These are phyloP conservation scores for Callyntrura sp. DNA, from an alignment of 2,888 invertebrate species.

Conservation along the genomic window DNA sequence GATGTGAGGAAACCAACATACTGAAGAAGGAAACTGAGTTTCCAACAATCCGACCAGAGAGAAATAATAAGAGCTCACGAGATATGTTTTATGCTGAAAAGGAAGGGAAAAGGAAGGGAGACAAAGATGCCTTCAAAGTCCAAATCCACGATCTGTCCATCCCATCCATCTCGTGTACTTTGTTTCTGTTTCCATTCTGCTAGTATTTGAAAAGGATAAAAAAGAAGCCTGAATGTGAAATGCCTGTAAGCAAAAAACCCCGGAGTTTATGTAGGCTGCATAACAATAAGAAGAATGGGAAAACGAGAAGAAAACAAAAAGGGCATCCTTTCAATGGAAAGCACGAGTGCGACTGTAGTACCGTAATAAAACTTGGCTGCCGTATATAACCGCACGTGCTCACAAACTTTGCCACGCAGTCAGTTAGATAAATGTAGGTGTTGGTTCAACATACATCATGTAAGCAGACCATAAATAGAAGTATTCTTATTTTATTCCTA, in stretches of 20 bases:
- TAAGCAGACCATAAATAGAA: background rate
- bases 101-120: conserved; percentile 26
- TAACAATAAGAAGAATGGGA: conserved; percentile 33
- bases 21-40: conserved; percentile 8
- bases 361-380: background rate
- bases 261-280: conserved; percentile 54
- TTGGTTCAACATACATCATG: too few species aligned
- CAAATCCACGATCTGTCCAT: conserved; percentile 64
- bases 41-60: background rate
- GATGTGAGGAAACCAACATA: background rate
- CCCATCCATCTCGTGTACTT: conserved; percentile 59
- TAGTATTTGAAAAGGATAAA: background rate
- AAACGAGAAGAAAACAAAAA: conserved; percentile 8
- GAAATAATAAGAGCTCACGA: background rate
- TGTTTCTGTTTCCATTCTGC: conserved; percentile 16
- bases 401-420: background rate
- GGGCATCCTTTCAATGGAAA: background rate
- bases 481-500: conserved; percentile 18
- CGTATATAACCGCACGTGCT: background rate
- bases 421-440: too few species aligned
- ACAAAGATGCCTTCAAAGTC: conserved; percentile 63
- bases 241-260: conserved; percentile 37
- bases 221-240: conserved; percentile 36
- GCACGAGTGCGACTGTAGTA: background rate
- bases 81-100: background rate